Percentiles rank a stretch among this genome's conserved stretches.
Evolutionary conservation across 2,113 vertebrate species (phyloP).

Genomic region (Coptodon rendalli): DNA sequence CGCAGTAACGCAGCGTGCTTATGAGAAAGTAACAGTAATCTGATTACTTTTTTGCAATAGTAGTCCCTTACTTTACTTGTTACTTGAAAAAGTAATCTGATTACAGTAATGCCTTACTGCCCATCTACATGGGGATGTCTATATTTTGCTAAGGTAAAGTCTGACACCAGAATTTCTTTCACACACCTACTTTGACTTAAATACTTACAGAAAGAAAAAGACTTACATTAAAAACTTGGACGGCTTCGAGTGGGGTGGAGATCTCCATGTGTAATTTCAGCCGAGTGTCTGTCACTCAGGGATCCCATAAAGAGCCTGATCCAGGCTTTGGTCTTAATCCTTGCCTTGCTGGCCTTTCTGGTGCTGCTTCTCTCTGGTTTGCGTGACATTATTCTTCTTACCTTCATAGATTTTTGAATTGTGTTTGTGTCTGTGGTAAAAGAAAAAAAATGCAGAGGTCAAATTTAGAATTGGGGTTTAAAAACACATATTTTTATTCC

Average conservation of each 20-base stretch:
- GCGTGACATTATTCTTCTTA: neutral
- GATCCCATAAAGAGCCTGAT: neutral
- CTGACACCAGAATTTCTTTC: neutral
- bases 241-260: neutral
- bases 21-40: too few relatives aligned
- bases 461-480: neutral
- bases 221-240: slow-evolving; percentile 6
- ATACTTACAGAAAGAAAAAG: neutral
- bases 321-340: neutral
- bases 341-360: neutral
- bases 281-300: neutral
- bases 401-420: neutral
- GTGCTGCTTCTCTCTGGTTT: neutral
- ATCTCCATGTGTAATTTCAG: neutral
- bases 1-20: too few relatives aligned
- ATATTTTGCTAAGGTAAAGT: neutral
- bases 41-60: too few relatives aligned
- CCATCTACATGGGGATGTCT: neutral
- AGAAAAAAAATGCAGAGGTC: neutral
- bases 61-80: too few relatives aligned
- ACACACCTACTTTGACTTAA: neutral
- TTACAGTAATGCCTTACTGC: neutral
- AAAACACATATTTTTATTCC: neutral
- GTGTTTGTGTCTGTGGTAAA: neutral
- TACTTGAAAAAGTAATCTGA: too few relatives aligned